phyloP scores from a whole-genome alignment of 2,888 invertebrate species.

The Aphodius sticticus region DNA sequence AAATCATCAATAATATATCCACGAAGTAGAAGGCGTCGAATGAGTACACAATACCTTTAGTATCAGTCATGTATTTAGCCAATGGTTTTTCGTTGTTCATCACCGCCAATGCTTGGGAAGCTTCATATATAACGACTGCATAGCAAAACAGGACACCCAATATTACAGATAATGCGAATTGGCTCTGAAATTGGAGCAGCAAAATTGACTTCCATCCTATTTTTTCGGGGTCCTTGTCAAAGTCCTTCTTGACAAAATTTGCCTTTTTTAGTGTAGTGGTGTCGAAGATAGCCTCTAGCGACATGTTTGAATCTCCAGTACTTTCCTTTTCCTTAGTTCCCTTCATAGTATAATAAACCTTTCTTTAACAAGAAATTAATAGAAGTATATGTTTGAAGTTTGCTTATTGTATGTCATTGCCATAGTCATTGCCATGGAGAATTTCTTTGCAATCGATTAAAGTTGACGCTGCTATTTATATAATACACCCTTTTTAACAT shows the following conservation, averaged over 20 bases:
- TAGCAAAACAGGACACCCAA: constrained; percentile 32
- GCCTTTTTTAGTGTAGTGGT: neutral
- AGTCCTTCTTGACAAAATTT: neutral
- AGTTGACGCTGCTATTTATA: too few species aligned
- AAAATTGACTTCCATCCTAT: constrained; percentile 39
- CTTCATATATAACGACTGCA: constrained; percentile 33
- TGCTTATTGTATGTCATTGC: too few species aligned
- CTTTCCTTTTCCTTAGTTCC: neutral
- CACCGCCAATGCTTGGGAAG: constrained; percentile 18
- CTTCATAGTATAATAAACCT: neutral
- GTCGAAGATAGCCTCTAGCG: neutral
- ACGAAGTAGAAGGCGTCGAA: constrained; percentile 40
- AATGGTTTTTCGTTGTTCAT: constrained; percentile 12
- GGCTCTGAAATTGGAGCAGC: constrained; percentile 41
- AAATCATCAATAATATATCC: constrained; percentile 39
- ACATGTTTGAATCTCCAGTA: neutral
- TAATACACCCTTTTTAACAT: too few species aligned
- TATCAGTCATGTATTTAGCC: constrained; percentile 25
- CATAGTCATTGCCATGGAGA: too few species aligned
- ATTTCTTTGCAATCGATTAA: too few species aligned
- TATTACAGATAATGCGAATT: constrained; percentile 37
- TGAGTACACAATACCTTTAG: constrained; percentile 36
- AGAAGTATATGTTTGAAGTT: too few species aligned
- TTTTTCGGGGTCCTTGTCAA: constrained; percentile 11
- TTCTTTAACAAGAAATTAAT: too few species aligned